Conservation (phyloP, 1,140 invertebrate genomes). For the Archegozetes longisetosus region DNA sequence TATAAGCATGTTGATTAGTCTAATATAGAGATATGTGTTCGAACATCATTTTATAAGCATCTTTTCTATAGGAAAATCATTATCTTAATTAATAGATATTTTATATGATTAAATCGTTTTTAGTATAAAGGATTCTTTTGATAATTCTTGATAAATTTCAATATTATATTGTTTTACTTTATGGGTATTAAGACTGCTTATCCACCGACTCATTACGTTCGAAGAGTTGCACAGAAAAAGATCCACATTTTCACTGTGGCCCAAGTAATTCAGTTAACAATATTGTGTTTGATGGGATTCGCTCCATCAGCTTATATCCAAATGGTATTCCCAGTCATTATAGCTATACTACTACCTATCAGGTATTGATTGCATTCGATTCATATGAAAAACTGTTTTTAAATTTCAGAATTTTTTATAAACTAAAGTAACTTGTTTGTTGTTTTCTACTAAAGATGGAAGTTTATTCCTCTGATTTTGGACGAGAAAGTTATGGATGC, state of each 20-base stretch:
- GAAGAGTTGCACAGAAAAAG: constrained; percentile 44
- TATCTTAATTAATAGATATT: background rate
- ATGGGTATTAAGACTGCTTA: constrained; percentile 38
- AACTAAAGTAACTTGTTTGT: background rate
- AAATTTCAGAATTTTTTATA: background rate
- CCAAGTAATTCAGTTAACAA: constrained; percentile 40
- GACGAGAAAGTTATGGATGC: background rate
- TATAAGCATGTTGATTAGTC: too few species aligned
- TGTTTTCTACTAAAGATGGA: background rate
- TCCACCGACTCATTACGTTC: constrained; percentile 47
- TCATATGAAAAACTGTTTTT: background rate
- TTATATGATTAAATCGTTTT: background rate
- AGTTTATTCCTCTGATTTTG: background rate
- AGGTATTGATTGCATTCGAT: constrained; percentile 30
- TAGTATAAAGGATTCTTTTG: constrained; percentile 18
- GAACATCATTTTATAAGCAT: too few species aligned
- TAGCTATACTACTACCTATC: constrained; percentile 43
- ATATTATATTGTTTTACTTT: background rate
- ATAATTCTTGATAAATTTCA: constrained; percentile 29
- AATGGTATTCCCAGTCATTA: constrained; percentile 46
- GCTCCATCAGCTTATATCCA: constrained; percentile 41
- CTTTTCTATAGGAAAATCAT: too few species aligned
- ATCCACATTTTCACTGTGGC: constrained; percentile 43
- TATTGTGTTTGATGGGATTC: constrained; percentile 47
- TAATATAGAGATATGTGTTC: too few species aligned